Evolutionary conservation across 2,113 vertebrate species (phyloP).

Genomic region (Isurus oxyrinchus): DNA sequence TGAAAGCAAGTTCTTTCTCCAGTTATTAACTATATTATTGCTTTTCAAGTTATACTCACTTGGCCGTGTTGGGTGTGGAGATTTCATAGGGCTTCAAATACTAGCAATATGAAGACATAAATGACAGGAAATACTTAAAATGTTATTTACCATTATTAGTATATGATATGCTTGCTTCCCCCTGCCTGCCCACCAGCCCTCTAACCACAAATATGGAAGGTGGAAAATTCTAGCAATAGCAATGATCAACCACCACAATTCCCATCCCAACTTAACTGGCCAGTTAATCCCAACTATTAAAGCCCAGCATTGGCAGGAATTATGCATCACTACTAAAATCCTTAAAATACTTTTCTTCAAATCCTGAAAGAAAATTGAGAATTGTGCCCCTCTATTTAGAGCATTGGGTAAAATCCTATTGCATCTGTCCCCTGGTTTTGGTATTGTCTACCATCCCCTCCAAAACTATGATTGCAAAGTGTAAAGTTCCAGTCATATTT

Average conservation of each 20-base stretch:
- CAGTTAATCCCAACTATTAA: no score
- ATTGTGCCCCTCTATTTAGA: neutral
- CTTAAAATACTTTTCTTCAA: neutral
- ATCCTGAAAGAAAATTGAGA: neutral
- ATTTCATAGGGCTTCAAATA: neutral
- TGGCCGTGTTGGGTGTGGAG: neutral
- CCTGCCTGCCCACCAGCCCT: neutral
- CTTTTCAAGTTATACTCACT: neutral
- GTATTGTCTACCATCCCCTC: neutral
- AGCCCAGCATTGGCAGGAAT: no score
- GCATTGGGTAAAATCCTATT: neutral
- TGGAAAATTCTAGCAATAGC: neutral
- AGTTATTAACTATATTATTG: neutral
- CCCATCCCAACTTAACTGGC: neutral
- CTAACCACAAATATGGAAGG: neutral
- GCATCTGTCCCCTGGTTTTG: neutral
- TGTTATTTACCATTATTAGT: neutral
- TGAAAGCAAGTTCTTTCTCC: neutral
- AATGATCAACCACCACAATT: neutral
- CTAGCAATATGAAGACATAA: neutral
- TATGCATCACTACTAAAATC: no score
- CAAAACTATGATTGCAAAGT: neutral
- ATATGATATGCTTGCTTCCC: neutral
- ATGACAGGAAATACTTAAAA: neutral
- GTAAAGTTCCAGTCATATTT: neutral